Conservation (phyloP, 1,140 invertebrate genomes). For the Sarcophaga peregrina region DNA sequence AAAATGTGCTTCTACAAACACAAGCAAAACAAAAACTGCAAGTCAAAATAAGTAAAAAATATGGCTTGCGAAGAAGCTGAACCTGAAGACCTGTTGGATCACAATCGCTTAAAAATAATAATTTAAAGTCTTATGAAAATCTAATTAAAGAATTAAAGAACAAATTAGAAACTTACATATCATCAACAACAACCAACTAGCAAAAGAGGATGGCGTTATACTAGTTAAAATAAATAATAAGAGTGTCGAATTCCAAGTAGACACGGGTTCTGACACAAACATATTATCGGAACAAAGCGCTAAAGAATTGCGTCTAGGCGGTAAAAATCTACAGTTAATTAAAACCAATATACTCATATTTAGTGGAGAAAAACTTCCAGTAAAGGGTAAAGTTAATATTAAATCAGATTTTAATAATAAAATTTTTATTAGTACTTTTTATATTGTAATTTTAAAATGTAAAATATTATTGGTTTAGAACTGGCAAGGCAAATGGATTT, state of each 20-base stretch:
- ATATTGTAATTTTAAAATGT: slow-evolving; percentile 44
- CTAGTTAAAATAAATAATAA: slow-evolving; percentile 44
- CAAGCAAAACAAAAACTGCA: background rate
- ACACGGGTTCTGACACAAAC: slow-evolving; percentile 49
- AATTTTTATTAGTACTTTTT: slow-evolving; percentile 35
- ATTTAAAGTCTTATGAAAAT: no score
- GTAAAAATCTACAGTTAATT: no score
- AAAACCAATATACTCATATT: slow-evolving; percentile 35
- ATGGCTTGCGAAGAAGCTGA: background rate
- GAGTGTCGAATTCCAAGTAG: slow-evolving; percentile 47
- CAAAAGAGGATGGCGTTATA: slow-evolving; percentile 41
- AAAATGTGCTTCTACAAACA: slow-evolving; percentile 44
- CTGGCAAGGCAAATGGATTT: slow-evolving; percentile 19
- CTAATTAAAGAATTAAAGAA: no score
- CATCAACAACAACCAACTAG: no score
- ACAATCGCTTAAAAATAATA: slow-evolving; percentile 35
- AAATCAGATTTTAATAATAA: slow-evolving; percentile 39
- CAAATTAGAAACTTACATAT: no score
- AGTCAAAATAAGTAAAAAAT: slow-evolving; percentile 1
- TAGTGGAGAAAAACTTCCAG: slow-evolving; percentile 42
- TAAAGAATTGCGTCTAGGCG: slow-evolving; percentile 1
- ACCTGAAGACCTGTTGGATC: background rate
- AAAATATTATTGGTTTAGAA: slow-evolving; percentile 39
- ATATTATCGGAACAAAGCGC: slow-evolving; percentile 46
- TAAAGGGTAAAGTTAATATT: slow-evolving; percentile 40